A percentile compares a stretch with the other conserved stretches of the same genome.
Evolutionary conservation across 2,797 vertebrate genomes (phyloP).

Genomic region (Pelochelys cantorii): DNA sequence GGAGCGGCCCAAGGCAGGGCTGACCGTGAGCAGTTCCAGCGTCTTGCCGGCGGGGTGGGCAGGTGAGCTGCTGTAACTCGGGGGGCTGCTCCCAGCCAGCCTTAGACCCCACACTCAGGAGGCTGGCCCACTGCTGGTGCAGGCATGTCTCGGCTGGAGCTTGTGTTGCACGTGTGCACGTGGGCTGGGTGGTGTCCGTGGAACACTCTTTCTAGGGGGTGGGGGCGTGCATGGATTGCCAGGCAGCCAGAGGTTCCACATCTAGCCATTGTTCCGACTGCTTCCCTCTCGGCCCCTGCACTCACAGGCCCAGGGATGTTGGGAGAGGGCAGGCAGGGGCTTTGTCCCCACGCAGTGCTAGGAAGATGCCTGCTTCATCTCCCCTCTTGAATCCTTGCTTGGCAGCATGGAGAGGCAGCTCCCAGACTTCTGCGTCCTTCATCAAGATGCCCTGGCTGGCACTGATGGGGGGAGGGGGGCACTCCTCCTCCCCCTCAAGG

Average conservation of each 20-base stretch:
- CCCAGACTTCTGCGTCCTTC: not conserved
- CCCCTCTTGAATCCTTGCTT: not conserved
- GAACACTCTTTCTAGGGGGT: not conserved
- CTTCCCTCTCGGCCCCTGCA: not conserved
- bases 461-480: not conserved
- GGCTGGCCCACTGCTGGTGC: not conserved
- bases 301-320: not conserved
- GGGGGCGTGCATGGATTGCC: not conserved
- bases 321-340: not conserved
- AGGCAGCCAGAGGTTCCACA: not conserved
- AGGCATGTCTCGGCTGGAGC: not conserved
- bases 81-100: not conserved
- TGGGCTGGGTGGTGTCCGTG: not conserved
- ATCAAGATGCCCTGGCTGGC: not conserved
- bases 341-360: not conserved
- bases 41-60: fast-evolving
- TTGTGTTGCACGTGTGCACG: not conserved
- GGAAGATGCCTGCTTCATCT: not conserved
- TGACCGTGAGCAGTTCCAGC: not conserved
- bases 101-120: not conserved
- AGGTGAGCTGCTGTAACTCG: not conserved
- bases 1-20: not conserved
- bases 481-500: fast-evolving
- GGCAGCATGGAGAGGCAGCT: not conserved
- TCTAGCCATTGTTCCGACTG: not conserved